Base-by-base conservation (phyloP, 2,888 invertebrate genomes). In the Theretra japonica region DNA sequence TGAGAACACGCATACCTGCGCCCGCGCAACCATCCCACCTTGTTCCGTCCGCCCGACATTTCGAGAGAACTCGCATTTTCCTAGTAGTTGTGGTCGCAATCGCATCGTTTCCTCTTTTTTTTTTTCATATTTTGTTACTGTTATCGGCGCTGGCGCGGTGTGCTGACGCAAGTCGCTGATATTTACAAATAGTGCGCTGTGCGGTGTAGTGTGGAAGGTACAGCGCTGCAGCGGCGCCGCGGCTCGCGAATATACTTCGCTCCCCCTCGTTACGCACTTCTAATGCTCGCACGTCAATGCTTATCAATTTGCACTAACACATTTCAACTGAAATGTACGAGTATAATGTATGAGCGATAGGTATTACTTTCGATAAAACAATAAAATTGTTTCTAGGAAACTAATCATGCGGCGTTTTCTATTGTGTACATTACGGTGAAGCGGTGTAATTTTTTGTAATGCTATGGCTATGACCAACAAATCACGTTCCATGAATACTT, bases 1-100 rank as follows among this genome's bases (percentile, higher is more conserved):
- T 85, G 83, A 91, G 94, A 94, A 94, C 86, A 89, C 88, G 88
- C 92, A 89, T 94, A 94, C 94, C 94, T 93, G 93, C 90, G 90
- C 88, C 83, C 84, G 88, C 89, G 88, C 89, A 82, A 75, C 83
- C 86, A 87, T 87, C 88, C 90, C 86, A 90, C 91, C 90, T 90
- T 89, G 86, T 85, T 86, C 86, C 85, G 83, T 82, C 80, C 82
- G 79, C 75, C 80, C 77, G 79, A 81, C 85, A 84, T 85, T 87
- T 88, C 88, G 82, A 88, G 79, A 83, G 85, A 88, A 86, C 87
- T 85, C 86, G 83, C 86, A 87, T 90, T 89, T 91, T 91, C 90
- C 87, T 88, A 88, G 87, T 86, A 87, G 75, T 79, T 78, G 81
- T 78, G 79, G 79, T 82, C 77, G 72, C 75, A 75, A 80, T 56